A percentile compares a stretch with the other conserved stretches of the same genome.
These are phyloP conservation scores for Zaprionus vittiger DNA, from an alignment of 1,140 invertebrate species.

Conservation along the genomic window DNA sequence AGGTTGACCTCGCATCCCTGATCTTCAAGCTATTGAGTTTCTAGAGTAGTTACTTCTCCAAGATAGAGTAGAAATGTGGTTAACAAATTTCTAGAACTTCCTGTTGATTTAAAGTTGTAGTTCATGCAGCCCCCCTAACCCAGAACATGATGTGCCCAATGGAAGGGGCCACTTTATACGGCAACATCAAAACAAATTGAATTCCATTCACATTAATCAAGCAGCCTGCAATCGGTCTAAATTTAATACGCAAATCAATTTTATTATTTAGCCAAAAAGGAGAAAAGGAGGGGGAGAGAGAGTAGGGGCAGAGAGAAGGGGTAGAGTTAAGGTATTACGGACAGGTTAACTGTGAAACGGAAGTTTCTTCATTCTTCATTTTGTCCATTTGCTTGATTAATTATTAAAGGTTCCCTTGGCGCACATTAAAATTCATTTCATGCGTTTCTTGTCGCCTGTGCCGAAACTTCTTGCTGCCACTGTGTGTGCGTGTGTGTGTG, in stretches of 20 bases:
- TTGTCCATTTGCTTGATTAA: constrained; percentile 65
- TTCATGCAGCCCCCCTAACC: too few species aligned
- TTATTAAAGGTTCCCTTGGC: constrained; percentile 62
- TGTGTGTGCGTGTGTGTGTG: neutral
- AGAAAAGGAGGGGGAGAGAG: neutral
- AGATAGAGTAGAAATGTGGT: too few species aligned
- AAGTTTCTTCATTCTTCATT: constrained; percentile 24
- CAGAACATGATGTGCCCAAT: neutral
- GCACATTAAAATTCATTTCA: constrained; percentile 74
- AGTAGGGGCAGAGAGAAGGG: neutral
- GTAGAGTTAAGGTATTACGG: neutral
- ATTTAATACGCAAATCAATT: constrained; percentile 8
- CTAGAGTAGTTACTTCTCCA: too few species aligned
- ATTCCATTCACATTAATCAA: neutral
- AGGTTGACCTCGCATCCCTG: too few species aligned
- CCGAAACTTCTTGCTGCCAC: constrained; percentile 19
- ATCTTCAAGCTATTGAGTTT: too few species aligned
- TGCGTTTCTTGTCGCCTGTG: constrained; percentile 72
- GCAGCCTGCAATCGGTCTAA: neutral
- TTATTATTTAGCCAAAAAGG: neutral
- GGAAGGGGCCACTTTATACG: neutral
- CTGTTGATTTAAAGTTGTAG: neutral
- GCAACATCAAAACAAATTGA: neutral
- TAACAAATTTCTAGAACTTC: too few species aligned
- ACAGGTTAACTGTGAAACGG: constrained; percentile 23